A percentile compares a stretch with the other conserved stretches of the same genome.
These are phyloP conservation scores for Hypothenemus hampei DNA, from an alignment of 1,140 invertebrate genomes.

Conservation along the genomic window DNA sequence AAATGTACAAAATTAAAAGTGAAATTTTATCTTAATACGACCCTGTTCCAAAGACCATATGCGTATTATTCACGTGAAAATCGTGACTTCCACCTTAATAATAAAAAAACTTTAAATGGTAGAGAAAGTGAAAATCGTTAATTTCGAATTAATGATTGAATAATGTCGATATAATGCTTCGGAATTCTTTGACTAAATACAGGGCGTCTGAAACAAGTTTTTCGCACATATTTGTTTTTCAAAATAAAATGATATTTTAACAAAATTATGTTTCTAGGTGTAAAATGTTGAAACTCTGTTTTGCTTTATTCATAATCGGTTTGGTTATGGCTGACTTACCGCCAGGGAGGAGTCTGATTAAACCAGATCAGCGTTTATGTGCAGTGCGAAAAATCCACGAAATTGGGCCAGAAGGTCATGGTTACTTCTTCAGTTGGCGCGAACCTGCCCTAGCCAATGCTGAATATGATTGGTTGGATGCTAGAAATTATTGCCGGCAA, in stretches of 20 bases:
- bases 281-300: conserved; percentile 17
- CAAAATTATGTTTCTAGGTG: conserved; percentile 12
- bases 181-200: not conserved
- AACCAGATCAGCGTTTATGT: conserved; percentile 65
- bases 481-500: conserved; percentile 83
- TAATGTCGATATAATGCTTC: not conserved
- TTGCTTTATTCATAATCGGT: conserved; percentile 17
- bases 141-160: not conserved
- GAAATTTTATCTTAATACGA: too few species aligned
- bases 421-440: conserved; percentile 82
- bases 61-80: too few species aligned
- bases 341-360: conserved; percentile 64
- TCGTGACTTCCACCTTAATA: too few species aligned
- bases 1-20: too few species aligned
- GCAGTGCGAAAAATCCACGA: conserved; percentile 64
- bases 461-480: conserved; percentile 81
- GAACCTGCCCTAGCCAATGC: conserved; percentile 64
- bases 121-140: not conserved
- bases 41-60: too few species aligned
- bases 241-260: conserved; percentile 3
- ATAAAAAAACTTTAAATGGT: not conserved
- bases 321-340: conserved; percentile 57
- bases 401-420: conserved; percentile 57
- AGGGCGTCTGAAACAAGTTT: not conserved
- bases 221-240: not conserved